Evolutionary conservation across 1,140 invertebrate species (phyloP), one percentile per base, ranked within the genome.

Genomic region (Zaprionus capensis): DNA sequence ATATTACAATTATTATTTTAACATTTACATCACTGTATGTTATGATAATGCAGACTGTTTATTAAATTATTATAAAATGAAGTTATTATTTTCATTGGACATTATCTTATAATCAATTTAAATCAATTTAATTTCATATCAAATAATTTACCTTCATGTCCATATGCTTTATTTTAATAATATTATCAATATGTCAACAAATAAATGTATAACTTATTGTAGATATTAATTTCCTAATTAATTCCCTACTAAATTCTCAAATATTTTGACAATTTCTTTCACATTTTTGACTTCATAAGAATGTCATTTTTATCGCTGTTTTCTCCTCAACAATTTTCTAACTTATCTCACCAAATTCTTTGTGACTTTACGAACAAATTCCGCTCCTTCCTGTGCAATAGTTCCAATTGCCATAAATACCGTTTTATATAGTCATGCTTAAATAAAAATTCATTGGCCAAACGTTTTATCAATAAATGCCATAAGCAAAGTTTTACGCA

Each of bases 391-490:
- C 38, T 14, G 38, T n/a, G 44, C 51, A 64, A 49, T 63, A 63
- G 67, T 51, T 75, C 11, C 41, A 53, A 68, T 22, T 64, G 20
- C 46, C 17, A 74, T 56, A 70, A 74, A 70, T 74, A 63, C n/a
- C 66, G 28, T 38, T 74, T 70, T 57, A 70, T 75, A 49, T 58
- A 41, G 72, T 49, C 28, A 41, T 41, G 53, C 72, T 64, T 83
- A 83, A 86, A 86, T 87, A 87, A 78, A 82, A 86, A 86, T 88
- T 86, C 80, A 86, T 86, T 87, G 82, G 80, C 70, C 77, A 78
- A 87, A 84, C 84, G 84, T 84, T 87, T 88, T 87, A 87, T 88
- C 84, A 84, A 87, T 87, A 87, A 87, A 88, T 88, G 84, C 81
- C 83, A 88, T 78, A 80, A 75, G 84, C 80, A 66, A 69, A 81